Evolutionary conservation across 2,888 invertebrate species (phyloP), one percentile per base, ranked within the genome.

Genomic region (Andricus curvator): DNA sequence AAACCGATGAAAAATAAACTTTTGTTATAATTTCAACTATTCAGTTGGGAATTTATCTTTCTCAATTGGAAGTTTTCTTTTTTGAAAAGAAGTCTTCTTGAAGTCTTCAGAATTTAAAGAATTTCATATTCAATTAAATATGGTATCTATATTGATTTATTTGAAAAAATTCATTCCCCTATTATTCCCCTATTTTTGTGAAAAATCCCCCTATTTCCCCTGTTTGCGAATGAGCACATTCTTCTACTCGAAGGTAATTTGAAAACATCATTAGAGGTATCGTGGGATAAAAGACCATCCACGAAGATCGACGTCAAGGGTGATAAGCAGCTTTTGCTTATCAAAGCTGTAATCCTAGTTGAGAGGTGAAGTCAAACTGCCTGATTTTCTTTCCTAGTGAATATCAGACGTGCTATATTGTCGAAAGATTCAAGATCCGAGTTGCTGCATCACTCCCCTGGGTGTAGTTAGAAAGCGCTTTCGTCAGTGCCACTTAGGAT

Each of bases 91-190:
- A n/a, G n/a, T 25, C 2, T 25, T 25, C 1, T 25, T 25, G 1
- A 1, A 25, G 2, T 2, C 2, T 2, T 1, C 2, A 1, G 2
- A 25, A 25, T 2, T 1, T 2, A n/a, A n/a, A n/a, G n/a, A 33
- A 33, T 33, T 33, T 6, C 1, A 37, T 37, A 8, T 37, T 37
- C 6, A 37, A 0, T 8, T 37, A 0, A 37, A 37, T 37, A 37
- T 37, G 4, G 4, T 37, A 0, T 37, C 37, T 37, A 8, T 6
- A 37, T 37, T 37, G 0, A 8, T 37, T 33, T 5, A 33, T 37
- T 37, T 6, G 1, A 8, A 8, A 37, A 8, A 37, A 37, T 37
- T 37, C 0, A 37, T 37, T 8, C 8, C 37, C 37, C 1, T 37
- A 9, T 37, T 8, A 9, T 37, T 37, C 37, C 37, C 9, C 37